These are phyloP conservation scores for Polyploca ridens DNA, from an alignment of 2,888 invertebrate species.

Conservation along the genomic window DNA sequence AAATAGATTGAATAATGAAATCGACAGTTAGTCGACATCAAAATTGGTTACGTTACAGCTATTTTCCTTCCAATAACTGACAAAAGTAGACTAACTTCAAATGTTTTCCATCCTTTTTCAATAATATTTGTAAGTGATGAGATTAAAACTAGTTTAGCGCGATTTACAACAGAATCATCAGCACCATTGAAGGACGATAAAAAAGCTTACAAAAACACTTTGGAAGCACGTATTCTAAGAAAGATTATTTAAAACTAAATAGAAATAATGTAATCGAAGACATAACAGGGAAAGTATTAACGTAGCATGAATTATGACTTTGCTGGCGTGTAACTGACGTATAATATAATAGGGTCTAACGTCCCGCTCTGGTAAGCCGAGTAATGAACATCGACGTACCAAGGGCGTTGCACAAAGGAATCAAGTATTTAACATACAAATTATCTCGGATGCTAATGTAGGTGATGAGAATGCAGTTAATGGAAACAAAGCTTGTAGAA, in stretches of 20 bases:
- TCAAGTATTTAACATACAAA: slow-evolving; percentile 38
- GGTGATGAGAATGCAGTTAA: not conserved
- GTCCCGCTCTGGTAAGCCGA: slow-evolving; percentile 52
- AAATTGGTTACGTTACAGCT: no score
- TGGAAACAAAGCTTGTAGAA: not conserved
- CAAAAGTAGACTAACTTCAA: no score
- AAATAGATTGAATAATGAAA: no score
- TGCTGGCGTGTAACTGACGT: no score
- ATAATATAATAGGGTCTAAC: slow-evolving; percentile 26
- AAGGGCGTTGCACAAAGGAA: slow-evolving; percentile 56
- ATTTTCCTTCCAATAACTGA: no score
- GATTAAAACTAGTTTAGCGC: no score
- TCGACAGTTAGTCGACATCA: no score
- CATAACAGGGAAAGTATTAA: slow-evolving; percentile 8
- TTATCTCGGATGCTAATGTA: slow-evolving; percentile 23
- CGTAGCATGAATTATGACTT: slow-evolving; percentile 3
- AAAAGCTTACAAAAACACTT: not conserved
- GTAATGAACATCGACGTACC: slow-evolving; percentile 51
- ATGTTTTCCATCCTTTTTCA: no score
- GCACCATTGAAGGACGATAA: not conserved
- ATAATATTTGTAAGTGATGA: no score
- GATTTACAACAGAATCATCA: no score
- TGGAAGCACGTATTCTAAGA: not conserved
- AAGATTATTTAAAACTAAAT: no score
- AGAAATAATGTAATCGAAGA: no score